Base-by-base conservation (phyloP, 2,888 invertebrate genomes). In the Metacarcinus magister region DNA sequence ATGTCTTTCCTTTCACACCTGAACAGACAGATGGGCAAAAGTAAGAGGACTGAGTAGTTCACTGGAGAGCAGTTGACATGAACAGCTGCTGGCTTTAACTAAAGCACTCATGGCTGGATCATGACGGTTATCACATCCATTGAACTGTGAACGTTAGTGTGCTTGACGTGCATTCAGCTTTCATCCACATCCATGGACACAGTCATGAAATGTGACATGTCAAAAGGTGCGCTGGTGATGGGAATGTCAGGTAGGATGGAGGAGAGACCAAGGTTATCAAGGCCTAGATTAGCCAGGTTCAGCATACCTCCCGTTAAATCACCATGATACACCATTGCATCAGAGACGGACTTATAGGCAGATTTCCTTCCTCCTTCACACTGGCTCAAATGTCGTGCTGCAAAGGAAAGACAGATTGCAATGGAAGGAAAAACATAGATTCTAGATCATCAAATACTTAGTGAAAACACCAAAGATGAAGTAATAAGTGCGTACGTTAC, bases 111-210 rank as follows among this genome's bases (percentile, higher is more conserved):
- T 28, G 75, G 75, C 75, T 75, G 75, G 28, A 75, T 75, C 75
- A 75, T 75, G 75, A 28, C 75, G 7, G 13, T 75, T 75, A 28
- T 75, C 75, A 75, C 75, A 75, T 10, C n/a, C n/a, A 75, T 28
- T 75, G n/a, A 75, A n/a, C 5, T 28, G 28, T 75, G 28, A 75
- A 75, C 2, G 7, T 75, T 10, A 8, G 28, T n/a, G 39, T 87
- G 87, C 19, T 3, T 87, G 46, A 91, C 32, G 44, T 91, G 23
- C 28, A 46, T 91, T 92, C 54, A 93, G n/a, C 60, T 13, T 39
- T 96, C 96, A 93, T 96, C 96, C 39, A 96, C 95, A n/a, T 96
- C 94, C 96, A 96, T 96, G 87, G 93, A 95, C 46, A 95, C 67
- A 54, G 60, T 89, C 96, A 96, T 95, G 8, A 95, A 95, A 48